phyloP scores from a whole-genome alignment of 30 jellyfish, hydroid and myxozoan species.

The Pseudorhiza aurosa region DNA sequence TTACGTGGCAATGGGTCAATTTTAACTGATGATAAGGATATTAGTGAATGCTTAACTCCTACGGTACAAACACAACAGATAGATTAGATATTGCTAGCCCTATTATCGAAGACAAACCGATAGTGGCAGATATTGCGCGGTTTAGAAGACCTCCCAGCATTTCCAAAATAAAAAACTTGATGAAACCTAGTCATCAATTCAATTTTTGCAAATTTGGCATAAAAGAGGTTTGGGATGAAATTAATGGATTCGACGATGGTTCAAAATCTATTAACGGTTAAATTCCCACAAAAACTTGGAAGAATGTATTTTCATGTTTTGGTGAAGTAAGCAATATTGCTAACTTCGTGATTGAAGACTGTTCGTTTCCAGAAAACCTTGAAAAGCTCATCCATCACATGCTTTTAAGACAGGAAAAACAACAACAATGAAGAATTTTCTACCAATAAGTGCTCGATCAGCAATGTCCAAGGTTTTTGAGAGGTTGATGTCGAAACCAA shows the following conservation, averaged over 20 bases:
- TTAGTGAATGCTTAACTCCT: conserved; percentile 12
- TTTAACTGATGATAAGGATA: conserved; percentile 8
- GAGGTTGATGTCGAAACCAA: conserved; percentile 9
- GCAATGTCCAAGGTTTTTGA: conserved; percentile 16
- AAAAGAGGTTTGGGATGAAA: conserved; percentile 1
- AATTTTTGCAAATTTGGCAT: background rate
- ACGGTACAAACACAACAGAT: conserved; percentile 6
- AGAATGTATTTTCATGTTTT: background rate
- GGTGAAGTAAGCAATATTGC: background rate
- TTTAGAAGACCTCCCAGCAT: background rate
- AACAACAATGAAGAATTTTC: background rate
- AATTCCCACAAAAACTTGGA: background rate
- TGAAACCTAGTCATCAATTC: background rate
- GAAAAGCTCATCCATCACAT: too few species aligned
- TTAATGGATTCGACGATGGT: background rate
- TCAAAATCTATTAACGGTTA: background rate
- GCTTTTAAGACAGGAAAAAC: background rate
- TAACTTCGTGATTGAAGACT: background rate
- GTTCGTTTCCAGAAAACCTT: background rate
- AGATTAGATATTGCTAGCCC: background rate
- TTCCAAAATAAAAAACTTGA: background rate
- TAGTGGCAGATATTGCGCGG: background rate
- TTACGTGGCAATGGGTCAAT: conserved; percentile 9
- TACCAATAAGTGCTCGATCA: conserved; percentile 1
- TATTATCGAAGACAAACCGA: background rate